Evolutionary conservation across 2,113 vertebrate genomes (phyloP).

Genomic region (Athene noctua): DNA sequence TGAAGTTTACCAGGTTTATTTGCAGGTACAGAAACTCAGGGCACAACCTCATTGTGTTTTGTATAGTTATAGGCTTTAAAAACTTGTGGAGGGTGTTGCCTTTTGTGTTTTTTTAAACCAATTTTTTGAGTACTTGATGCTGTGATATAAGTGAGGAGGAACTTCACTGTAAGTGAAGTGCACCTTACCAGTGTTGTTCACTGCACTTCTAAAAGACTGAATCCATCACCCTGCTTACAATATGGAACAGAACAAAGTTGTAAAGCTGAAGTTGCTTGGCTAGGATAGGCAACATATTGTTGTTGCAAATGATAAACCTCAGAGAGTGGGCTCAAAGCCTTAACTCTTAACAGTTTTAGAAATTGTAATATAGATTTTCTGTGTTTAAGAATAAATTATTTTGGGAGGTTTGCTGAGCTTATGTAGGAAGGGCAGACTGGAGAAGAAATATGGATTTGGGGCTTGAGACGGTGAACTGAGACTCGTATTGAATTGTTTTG

Average conservation of each 20-base stretch:
- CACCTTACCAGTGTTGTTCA: background rate
- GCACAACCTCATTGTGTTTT: background rate
- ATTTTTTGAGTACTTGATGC: background rate
- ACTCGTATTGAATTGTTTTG: background rate
- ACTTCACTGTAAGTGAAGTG: background rate
- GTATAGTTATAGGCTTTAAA: background rate
- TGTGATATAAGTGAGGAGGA: background rate
- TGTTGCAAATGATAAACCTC: background rate
- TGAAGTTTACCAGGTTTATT: background rate
- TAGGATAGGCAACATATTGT: background rate
- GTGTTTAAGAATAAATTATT: background rate
- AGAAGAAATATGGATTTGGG: background rate
- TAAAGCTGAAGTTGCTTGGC: background rate
- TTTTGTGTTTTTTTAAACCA: background rate
- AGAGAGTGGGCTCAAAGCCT: background rate
- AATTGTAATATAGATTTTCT: background rate
- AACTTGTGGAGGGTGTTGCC: background rate
- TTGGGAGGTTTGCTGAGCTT: background rate
- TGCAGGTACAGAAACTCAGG: background rate
- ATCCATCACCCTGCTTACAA: background rate
- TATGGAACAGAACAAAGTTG: background rate
- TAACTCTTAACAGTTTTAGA: background rate
- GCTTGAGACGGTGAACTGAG: background rate
- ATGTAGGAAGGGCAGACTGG: background rate
- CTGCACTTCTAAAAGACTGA: background rate